Evolutionary conservation across 2,113 vertebrate genomes (phyloP), one percentile per base, ranked within the genome.

Genomic region (Paedocypris sp.): DNA sequence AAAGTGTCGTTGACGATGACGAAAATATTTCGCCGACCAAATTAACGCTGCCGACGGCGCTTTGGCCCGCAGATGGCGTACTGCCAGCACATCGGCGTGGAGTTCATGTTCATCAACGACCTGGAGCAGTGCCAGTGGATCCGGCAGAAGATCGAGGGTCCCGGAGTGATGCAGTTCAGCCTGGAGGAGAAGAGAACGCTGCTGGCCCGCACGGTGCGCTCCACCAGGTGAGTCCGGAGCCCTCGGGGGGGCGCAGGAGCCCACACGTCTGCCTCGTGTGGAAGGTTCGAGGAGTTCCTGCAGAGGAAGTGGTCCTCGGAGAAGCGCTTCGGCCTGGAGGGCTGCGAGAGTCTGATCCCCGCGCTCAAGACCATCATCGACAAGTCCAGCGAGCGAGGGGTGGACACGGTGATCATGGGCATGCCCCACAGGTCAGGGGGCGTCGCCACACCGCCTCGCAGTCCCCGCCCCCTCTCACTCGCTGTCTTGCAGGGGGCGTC

Each of bases 351-450:
- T 22, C 82, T 99, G 64, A 97, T 98, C 52, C 95, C 95, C 0
- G 93, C 95, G n/a, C 83, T 99, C 62, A 99, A 99, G 68, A 94
- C 95, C 64, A 94, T 98, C 79, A 98, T 99, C 1, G 94, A 99
- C 69, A 91, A 90, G 58, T 98, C 94, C 0, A 98, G 94, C 1
- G 89, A 84, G 74, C 91, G 85, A 1, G 95, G 95, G 1, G 90
- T 99, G 67, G 95, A 99, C 74, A 86, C 88, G 19, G 90, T 98
- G 53, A 94, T 99, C 83, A 93, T 99, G 95, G 93, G 94, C 10
- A 98, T 99, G 95, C 92, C 95, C 0, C 94, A 99, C 89, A 95
- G 95, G 95, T 98, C n/a, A n/a, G n/a, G n/a, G n/a, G n/a, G n/a
- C n/a, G n/a, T n/a, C n/a, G n/a, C n/a, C n/a, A n/a, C n/a, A n/a